These are phyloP conservation scores for Emydura subglobosa DNA, from an alignment of 2,113 vertebrate species.

Conservation along the genomic window DNA sequence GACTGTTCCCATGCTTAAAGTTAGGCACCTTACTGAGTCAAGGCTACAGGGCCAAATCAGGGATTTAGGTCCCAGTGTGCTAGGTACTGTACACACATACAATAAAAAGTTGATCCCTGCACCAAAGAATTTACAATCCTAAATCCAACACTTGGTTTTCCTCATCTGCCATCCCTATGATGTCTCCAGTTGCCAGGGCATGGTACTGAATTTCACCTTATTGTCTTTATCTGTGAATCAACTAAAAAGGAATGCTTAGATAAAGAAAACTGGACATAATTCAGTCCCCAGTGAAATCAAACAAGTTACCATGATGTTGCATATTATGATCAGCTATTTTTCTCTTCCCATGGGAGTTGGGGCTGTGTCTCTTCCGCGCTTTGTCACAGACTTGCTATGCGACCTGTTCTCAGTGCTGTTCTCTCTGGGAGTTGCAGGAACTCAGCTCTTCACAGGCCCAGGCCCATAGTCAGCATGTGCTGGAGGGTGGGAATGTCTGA, in stretches of 20 bases:
- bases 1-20: neutral
- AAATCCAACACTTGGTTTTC: accelerated
- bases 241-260: neutral
- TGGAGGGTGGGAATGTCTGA: neutral
- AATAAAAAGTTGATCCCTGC: neutral
- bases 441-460: neutral
- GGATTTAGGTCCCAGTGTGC: neutral
- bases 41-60: neutral
- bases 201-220: accelerated
- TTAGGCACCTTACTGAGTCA: accelerated
- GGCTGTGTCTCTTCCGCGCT: neutral
- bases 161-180: neutral
- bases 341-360: neutral
- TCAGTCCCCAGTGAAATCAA: neutral
- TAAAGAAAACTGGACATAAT: neutral
- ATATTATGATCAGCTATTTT: conserved; percentile 26
- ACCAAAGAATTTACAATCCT: accelerated
- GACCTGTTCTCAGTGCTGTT: neutral
- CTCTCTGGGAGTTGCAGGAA: neutral
- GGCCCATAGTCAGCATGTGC: neutral
- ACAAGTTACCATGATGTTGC: conserved; percentile 17
- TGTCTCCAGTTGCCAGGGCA: accelerated
- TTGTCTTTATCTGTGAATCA: neutral
- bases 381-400: neutral
- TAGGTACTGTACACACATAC: neutral